Evolutionary conservation across 2,797 vertebrate species (phyloP), one percentile per base, ranked within the genome.

Genomic region (Sebastes miniatus): DNA sequence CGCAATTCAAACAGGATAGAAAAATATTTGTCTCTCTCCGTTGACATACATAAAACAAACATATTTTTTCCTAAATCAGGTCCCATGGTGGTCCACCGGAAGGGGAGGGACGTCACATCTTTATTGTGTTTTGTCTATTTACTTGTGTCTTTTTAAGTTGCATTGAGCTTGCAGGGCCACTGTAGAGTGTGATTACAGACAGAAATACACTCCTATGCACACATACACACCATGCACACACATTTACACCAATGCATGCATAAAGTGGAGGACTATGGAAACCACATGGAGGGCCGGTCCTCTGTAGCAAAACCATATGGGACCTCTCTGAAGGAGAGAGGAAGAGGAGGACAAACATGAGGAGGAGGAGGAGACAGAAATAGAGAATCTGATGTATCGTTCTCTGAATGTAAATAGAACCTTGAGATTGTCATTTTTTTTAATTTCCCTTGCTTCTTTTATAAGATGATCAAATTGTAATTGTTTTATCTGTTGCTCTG

Each of bases 341-440:
- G 71, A 76, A 2, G 69, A 47, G 52, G 77, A 76, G 69, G 82
- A 76, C 16, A 5, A 4, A 12, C 16, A 31, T 50, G 47, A 43
- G 4, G 57, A 69, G 29, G 65, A 77, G 29, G 31, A 59, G 20
- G 50, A 58, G 20, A 75, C 76, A 73, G 62, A 73, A 62, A 73
- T 64, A 34, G 83, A 88, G 88, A 87, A 88, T 27, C 62, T 25
- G 69, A 74, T 6, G 75, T 77, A 70, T 76, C 27, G 56, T 90
- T 92, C 90, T 91, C 89, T 91, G 92, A 94, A 93, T 95, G 93
- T 95, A 93, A 91, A 94, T 93, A 93, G 52, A 91, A 92, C 79
- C 75, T 90, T 70, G 71, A 89, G 89, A 92, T 91, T 92, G 91
- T 91, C 77, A 6, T 84, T 87, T 89, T 91, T 88, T 85, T 88